Base-by-base conservation (phyloP, 1,140 invertebrate genomes). In the Cephus cinctus region DNA sequence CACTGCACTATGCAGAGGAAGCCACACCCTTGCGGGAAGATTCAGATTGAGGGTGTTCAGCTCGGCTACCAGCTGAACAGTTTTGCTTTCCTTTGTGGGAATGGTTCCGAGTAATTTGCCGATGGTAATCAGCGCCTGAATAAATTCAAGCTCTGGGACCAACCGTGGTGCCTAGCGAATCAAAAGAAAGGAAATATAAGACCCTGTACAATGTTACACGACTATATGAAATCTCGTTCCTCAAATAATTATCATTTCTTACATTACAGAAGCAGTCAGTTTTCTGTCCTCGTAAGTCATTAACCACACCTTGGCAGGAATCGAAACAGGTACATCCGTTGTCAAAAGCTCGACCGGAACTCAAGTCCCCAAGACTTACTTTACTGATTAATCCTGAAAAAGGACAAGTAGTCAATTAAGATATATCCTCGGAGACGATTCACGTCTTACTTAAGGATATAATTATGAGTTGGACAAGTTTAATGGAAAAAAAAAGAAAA, bases 11-110 rank as follows among this genome's bases (percentile, higher is more conserved):
- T 88, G 82, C 25, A 98, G 81, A 11, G 97, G 97, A 49, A 99
- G 77, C 96, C 96, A 99, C 42, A 99, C 96, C 48, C 95, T 79
- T 1, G 96, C 96, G 2, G 97, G 97, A 50, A 99, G 80, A 80
- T 99, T 98, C 45, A 98, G 81, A 78, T 99, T 98, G 30, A 99
- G 78, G 56, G 92, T 84, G 53, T 89, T 90, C 43, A 99, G 78
- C 71, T 98, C 96, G 16, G 94, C 94, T 43, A 96, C 85, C 35
- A 99, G 79, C 56, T 91, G 84, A 50, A 88, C 85, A 36, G 90
- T 96, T 77, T 96, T 91, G 38, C 90, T 86, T 76, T 98, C 94
- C 73, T 98, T 98, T n/a, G 91, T 94, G 2, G 90, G 86, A 56
- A 98, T 84, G 18, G 87, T 83, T 54, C 91, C 92, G 19, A 99